phyloP scores from a whole-genome alignment of 92 coral and sea anemone genomes.

The Palythoa caribaeorum region DNA sequence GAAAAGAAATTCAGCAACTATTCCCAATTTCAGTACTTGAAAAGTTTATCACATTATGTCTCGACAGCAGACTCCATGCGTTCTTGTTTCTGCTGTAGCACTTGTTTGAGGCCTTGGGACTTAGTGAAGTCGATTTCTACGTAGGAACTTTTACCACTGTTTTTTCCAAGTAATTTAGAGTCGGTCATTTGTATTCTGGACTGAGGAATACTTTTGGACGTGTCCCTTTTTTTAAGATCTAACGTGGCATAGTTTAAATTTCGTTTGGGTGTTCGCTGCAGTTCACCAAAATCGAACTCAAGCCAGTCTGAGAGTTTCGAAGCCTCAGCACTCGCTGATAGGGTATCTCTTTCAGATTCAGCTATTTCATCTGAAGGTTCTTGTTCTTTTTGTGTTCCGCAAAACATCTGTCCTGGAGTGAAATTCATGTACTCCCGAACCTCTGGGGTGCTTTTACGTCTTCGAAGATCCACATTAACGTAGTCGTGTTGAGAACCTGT shows the following conservation, averaged over 20 bases:
- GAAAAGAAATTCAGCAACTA: neutral
- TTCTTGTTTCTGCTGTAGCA: slow-evolving; percentile 66
- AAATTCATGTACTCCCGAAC: slow-evolving; percentile 76
- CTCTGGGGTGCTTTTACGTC: slow-evolving; percentile 53
- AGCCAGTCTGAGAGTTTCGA: slow-evolving; percentile 11
- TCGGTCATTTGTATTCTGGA: slow-evolving; percentile 24
- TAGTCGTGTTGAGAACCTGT: slow-evolving; percentile 57
- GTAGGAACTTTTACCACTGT: slow-evolving; percentile 53
- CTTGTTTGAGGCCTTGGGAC: slow-evolving; percentile 87
- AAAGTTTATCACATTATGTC: neutral
- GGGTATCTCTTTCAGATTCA: neutral
- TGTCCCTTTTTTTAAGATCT: slow-evolving; percentile 9
- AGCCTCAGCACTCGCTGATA: neutral
- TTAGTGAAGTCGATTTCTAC: slow-evolving; percentile 88
- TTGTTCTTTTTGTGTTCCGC: neutral
- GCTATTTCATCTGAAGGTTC: neutral
- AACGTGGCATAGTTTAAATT: slow-evolving; percentile 37
- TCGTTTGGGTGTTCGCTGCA: neutral
- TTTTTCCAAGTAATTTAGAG: slow-evolving; percentile 68
- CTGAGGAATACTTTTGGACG: neutral
- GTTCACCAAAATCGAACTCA: neutral
- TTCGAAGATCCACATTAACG: slow-evolving; percentile 69
- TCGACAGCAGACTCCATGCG: slow-evolving; percentile 21
- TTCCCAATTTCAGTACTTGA: neutral
- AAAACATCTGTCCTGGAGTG: slow-evolving; percentile 43